Evolutionary conservation across 2,113 vertebrate species (phyloP).

Genomic region (Rhinogobius similis): DNA sequence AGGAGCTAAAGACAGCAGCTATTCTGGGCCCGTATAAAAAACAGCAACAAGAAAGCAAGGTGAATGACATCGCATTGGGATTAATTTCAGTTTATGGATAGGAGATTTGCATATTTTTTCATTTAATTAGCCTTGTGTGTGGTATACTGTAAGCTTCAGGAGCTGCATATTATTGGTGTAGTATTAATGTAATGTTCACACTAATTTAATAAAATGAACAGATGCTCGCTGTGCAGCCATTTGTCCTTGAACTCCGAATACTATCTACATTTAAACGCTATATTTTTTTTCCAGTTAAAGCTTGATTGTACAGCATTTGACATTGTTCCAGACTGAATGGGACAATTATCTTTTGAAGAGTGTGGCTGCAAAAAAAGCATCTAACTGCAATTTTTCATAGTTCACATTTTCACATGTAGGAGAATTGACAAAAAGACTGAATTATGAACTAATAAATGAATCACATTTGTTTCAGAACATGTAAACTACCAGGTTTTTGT

Average conservation of each 20-base stretch:
- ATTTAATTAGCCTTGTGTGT: constrained; percentile 9
- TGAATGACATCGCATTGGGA: constrained; percentile 11
- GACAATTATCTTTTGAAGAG: constrained; percentile 24
- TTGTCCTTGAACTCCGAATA: constrained; percentile 4
- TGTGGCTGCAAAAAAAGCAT: no score
- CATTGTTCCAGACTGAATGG: constrained; percentile 3
- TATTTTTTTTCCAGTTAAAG: background rate
- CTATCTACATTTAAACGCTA: background rate
- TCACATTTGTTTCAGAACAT: no score
- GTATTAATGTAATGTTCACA: constrained; percentile 9
- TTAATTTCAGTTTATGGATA: constrained; percentile 33
- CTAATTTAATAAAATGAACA: constrained; percentile 12
- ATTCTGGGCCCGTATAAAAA: constrained; percentile 42
- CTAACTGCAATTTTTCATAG: no score
- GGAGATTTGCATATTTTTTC: constrained; percentile 12
- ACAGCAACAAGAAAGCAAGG: constrained; percentile 33
- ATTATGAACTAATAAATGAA: no score
- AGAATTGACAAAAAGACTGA: no score
- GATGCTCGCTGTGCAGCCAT: constrained; percentile 1
- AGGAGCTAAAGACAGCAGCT: constrained; percentile 48
- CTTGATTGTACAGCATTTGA: background rate
- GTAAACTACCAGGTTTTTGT: no score
- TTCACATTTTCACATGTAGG: no score
- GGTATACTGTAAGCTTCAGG: background rate
- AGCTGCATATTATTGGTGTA: background rate